These are phyloP conservation scores for Silurus asotus DNA, from an alignment of 2,113 vertebrate species.

Conservation along the genomic window DNA sequence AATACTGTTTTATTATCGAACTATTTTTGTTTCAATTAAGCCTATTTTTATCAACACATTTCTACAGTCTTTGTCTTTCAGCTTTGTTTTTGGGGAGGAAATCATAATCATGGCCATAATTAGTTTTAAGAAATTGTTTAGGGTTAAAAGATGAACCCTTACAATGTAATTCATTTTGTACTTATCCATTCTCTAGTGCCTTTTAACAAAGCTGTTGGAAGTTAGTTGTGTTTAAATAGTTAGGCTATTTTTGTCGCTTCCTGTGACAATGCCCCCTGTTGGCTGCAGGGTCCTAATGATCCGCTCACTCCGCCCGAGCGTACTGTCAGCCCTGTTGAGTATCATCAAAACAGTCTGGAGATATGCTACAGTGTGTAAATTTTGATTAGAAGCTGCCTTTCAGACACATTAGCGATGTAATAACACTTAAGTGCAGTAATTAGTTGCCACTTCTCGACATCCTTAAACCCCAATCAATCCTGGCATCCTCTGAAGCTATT, in stretches of 20 bases:
- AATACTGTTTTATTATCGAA: no score
- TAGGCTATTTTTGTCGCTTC: background rate
- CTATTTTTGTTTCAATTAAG: background rate
- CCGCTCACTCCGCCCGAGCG: background rate
- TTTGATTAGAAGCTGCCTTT: conserved; percentile 22
- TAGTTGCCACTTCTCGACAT: conserved; percentile 54
- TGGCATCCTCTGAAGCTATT: conserved; percentile 27
- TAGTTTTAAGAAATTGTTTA: background rate
- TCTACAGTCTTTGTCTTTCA: background rate
- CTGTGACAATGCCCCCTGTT: background rate
- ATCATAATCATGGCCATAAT: background rate
- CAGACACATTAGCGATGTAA: conserved; percentile 37
- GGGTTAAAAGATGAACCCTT: background rate
- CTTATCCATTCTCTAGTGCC: background rate
- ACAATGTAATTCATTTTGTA: background rate
- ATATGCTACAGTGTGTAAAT: conserved; percentile 14
- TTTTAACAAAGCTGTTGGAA: background rate
- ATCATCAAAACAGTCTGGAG: conserved; percentile 49
- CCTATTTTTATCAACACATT: background rate
- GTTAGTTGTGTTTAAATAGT: background rate
- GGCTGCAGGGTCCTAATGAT: background rate
- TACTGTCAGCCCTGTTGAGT: conserved; percentile 18
- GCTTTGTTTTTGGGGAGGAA: background rate
- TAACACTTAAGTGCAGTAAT: conserved; percentile 56
- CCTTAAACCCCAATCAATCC: conserved; percentile 54